Conservation (phyloP, 2,113 vertebrate species). For the Canis aureus region DNA sequence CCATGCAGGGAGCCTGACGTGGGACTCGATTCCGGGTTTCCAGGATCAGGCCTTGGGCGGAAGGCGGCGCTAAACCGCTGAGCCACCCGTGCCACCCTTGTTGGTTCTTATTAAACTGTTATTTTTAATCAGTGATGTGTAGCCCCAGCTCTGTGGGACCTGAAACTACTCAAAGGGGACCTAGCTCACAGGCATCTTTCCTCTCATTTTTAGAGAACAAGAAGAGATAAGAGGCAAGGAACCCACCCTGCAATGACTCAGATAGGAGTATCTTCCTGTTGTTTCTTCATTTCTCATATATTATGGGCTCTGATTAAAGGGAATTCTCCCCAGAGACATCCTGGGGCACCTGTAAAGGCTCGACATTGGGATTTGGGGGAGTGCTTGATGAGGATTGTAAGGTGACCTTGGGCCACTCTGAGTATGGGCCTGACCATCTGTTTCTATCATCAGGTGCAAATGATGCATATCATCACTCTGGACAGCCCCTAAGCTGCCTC, state of each 20-base stretch:
- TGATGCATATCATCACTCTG: background rate
- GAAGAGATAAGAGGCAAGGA: background rate
- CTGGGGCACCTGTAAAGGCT: background rate
- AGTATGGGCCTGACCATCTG: background rate
- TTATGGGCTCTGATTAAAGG: background rate
- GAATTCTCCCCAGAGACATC: background rate
- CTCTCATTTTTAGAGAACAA: background rate
- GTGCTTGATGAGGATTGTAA: background rate
- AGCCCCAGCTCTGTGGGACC: background rate
- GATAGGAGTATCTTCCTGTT: background rate
- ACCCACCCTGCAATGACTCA: background rate
- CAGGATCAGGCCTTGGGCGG: too few species aligned
- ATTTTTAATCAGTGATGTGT: background rate
- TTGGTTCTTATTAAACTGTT: background rate
- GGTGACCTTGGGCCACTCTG: background rate
- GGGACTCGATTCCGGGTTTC: too few species aligned
- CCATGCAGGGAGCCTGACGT: too few species aligned
- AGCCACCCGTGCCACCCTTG: too few species aligned
- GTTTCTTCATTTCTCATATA: background rate
- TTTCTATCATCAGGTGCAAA: too few species aligned
- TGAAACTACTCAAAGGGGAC: background rate
- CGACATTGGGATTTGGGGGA: background rate
- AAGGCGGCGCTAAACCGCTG: too few species aligned
- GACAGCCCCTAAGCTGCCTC: background rate
- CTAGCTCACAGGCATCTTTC: background rate